Evolutionary conservation across 2,797 vertebrate genomes (phyloP), one percentile per base, ranked within the genome.

Genomic region (Sebastes variabilis): DNA sequence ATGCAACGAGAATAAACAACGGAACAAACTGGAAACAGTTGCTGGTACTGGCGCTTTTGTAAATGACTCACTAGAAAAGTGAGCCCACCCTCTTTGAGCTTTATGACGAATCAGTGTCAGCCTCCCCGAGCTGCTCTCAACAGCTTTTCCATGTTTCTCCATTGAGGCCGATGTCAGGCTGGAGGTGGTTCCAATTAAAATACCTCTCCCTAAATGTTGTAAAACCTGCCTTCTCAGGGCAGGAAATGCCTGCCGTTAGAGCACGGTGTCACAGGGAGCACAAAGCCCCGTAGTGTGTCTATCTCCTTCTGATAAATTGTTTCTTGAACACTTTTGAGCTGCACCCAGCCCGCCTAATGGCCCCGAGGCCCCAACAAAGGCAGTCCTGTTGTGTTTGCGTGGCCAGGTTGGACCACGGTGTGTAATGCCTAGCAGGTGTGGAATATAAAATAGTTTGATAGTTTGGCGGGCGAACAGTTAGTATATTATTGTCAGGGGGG

Each of bases 381-480:
- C 75, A 81, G 84, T 89, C 86, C 88, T 94, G 94, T 93, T 93
- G 89, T 94, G 88, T 91, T 91, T 90, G 90, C 85, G 55, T 30
- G 73, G 90, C 87, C 89, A 75, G 88, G 88, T 87, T 77, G 84
- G 85, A 89, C 79, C 86, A 60, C 87, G 83, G 88, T 72, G 81
- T 81, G 90, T 94, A 95, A 95, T 94, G 93, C 86, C 83, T 92
- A 89, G 88, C 94, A 94, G 94, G 94, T 95, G 94, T 94, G 92
- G 91, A 93, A 93, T 94, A 93, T 90, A 93, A 94, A 94, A 93
- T 88, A 90, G 92, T 93, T 94, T 93, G 91, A 94, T 93, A 87
- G 91, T 93, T 92, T 94, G 91, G 92, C 89, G 79, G 79, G 82
- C 76, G 80, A 92, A 94, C 93, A 92, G 91, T 93, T 89, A 79